These are phyloP conservation scores for Strigamia transsilvanica DNA, from an alignment of 2,888 invertebrate genomes.

Conservation along the genomic window DNA sequence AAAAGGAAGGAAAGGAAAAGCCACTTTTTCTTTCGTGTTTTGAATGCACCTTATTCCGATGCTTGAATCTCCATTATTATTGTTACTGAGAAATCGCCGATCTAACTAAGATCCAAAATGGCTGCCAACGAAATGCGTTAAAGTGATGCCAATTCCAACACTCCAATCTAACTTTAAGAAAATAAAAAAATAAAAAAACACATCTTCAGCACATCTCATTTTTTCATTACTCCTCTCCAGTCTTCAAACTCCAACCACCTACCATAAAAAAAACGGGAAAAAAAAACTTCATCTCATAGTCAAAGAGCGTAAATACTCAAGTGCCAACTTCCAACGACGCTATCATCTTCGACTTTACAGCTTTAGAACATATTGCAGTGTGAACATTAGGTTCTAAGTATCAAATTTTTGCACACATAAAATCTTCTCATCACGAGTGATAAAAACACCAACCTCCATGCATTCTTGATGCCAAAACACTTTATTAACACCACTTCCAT, in stretches of 20 bases:
- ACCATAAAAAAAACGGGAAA: neutral
- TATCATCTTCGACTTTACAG: slow-evolving; percentile 27
- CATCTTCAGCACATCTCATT: neutral
- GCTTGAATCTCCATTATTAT: no score
- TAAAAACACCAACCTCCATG: slow-evolving; percentile 30
- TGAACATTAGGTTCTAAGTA: slow-evolving; percentile 43
- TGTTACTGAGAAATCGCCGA: no score
- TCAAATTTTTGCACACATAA: slow-evolving; percentile 27
- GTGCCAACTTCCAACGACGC: neutral
- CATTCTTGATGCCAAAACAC: slow-evolving; percentile 36
- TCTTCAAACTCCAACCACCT: neutral
- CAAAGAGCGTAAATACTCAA: slow-evolving; percentile 25
- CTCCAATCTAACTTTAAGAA: no score
- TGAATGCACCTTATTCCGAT: no score
- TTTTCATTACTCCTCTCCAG: neutral
- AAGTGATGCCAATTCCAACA: no score
- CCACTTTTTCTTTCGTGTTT: no score
- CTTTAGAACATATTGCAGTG: slow-evolving; percentile 37
- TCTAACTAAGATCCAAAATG: no score
- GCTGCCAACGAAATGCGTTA: no score
- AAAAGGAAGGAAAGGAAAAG: no score
- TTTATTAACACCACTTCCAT: slow-evolving; percentile 17
- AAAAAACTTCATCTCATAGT: slow-evolving; percentile 29
- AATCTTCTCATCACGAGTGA: neutral
- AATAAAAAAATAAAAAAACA: neutral